These are phyloP conservation scores for Coenobita brevimanus DNA, from an alignment of 1,140 invertebrate genomes.

Conservation along the genomic window DNA sequence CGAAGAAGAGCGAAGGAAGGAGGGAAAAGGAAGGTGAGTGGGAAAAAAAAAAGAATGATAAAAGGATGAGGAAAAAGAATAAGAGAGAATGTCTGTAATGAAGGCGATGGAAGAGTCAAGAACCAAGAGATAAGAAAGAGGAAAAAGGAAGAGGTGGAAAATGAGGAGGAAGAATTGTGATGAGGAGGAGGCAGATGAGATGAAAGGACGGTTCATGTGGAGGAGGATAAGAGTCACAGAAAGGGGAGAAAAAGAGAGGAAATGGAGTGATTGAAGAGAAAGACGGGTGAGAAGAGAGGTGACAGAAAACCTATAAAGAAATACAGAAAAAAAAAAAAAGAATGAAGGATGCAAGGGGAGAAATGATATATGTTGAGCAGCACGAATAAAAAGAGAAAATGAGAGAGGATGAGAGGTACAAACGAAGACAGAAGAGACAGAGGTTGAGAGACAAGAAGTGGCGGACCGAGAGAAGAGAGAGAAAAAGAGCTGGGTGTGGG, in stretches of 20 bases:
- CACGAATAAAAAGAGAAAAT: not conserved
- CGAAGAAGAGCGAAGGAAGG: too few species aligned
- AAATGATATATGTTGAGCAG: not conserved
- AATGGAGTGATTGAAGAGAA: too few species aligned
- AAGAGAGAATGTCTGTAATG: too few species aligned
- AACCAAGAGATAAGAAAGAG: too few species aligned
- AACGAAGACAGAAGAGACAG: not conserved
- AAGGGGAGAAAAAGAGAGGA: slow-evolving; percentile 1
- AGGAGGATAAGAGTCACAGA: slow-evolving; percentile 5
- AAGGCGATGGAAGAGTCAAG: too few species aligned
- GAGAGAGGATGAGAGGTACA: not conserved
- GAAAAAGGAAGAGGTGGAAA: too few species aligned
- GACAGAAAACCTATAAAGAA: not conserved
- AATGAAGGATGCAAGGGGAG: not conserved
- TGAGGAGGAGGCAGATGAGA: not conserved
- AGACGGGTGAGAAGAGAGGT: not conserved
- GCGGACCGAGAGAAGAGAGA: not conserved
- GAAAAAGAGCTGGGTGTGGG: not conserved
- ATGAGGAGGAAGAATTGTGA: too few species aligned
- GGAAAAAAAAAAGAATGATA: too few species aligned
- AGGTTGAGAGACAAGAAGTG: not conserved
- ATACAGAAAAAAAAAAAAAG: not conserved
- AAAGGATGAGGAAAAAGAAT: too few species aligned
- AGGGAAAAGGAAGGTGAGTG: too few species aligned
- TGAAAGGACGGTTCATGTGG: slow-evolving; percentile 6